A percentile compares a stretch with the other conserved stretches of the same genome.
These are phyloP conservation scores for Ceratitis capitata DNA, from an alignment of 1,140 invertebrate genomes.

Conservation along the genomic window DNA sequence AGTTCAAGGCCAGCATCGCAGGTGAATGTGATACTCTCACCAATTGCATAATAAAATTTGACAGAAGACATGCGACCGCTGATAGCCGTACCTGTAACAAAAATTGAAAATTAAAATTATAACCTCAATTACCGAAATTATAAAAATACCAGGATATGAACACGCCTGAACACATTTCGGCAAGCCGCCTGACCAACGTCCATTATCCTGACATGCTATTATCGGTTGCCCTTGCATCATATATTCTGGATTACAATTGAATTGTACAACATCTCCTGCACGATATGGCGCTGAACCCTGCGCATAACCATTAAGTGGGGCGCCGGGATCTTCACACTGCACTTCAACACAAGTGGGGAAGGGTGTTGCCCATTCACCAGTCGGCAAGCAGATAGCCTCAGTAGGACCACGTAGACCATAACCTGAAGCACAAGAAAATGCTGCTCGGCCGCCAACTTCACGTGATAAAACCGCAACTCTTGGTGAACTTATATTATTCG, in stretches of 20 bases:
- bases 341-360: constrained; percentile 83
- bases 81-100: constrained; percentile 75
- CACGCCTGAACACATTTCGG: constrained; percentile 88
- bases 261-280: constrained; percentile 84
- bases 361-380: constrained; percentile 81
- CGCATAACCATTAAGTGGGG: constrained; percentile 80
- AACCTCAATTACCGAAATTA: background rate
- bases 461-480: constrained; percentile 76
- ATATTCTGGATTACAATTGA: constrained; percentile 86
- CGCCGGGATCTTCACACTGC: constrained; percentile 75
- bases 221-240: constrained; percentile 88
- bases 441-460: constrained; percentile 79
- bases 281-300: constrained; percentile 78
- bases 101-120: background rate
- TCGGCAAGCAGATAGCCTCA: constrained; percentile 79
- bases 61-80: constrained; percentile 85
- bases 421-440: constrained; percentile 84
- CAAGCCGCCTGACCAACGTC: constrained; percentile 83
- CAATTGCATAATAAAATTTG: constrained; percentile 87
- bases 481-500: constrained; percentile 68
- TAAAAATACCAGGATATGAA: constrained; percentile 72
- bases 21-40: constrained; percentile 85
- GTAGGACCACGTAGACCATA: constrained; percentile 79
- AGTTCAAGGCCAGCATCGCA: constrained; percentile 81
- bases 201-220: constrained; percentile 87